Evolutionary conservation across 2,113 vertebrate species (phyloP).

Genomic region (Psilopsiagon aurifrons): DNA sequence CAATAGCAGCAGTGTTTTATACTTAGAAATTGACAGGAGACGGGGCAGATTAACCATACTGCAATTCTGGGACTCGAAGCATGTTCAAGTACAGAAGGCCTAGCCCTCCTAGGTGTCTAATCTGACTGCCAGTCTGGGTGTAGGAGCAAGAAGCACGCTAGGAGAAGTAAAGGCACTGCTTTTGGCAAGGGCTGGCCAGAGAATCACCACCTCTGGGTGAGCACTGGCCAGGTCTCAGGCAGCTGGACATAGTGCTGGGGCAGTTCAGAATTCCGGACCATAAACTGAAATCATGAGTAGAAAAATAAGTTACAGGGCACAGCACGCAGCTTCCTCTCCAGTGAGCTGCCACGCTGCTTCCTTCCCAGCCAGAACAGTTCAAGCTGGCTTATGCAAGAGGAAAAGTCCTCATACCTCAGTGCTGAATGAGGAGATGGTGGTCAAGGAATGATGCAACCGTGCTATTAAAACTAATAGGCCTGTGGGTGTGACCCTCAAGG

Average conservation of each 20-base stretch:
- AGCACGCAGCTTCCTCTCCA: neutral
- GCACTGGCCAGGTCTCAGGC: neutral
- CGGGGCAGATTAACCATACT: neutral
- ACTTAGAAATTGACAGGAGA: neutral
- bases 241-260: neutral
- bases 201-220: neutral
- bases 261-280: neutral
- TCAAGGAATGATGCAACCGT: neutral
- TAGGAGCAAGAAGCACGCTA: neutral
- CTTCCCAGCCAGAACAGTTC: neutral
- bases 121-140: neutral
- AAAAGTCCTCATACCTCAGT: slow-evolving; percentile 40
- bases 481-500: slow-evolving; percentile 31
- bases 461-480: slow-evolving; percentile 3
- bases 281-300: neutral
- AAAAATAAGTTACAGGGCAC: neutral
- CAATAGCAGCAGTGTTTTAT: fast-evolving
- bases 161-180: neutral
- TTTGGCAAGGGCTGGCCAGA: neutral
- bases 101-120: neutral
- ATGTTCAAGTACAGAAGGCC: neutral
- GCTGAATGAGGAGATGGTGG: neutral
- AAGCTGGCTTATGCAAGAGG: slow-evolving; percentile 27
- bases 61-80: neutral
- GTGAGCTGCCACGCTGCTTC: neutral